These are phyloP conservation scores for Agrilus mali DNA, from an alignment of 2,888 invertebrate species.

Conservation along the genomic window DNA sequence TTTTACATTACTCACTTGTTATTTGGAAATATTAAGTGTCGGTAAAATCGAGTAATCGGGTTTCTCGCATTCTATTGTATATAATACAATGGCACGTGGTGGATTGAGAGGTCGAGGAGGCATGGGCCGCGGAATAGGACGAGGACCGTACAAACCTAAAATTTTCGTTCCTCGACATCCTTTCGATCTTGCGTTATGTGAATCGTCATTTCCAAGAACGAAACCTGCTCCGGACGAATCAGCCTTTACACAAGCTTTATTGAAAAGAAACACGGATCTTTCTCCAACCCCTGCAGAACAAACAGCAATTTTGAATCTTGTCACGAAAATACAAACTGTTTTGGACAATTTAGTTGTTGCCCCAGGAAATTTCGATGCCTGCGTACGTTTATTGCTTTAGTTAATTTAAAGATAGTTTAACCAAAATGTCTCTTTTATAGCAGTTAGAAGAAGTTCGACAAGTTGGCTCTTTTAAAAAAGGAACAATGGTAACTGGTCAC, in stretches of 20 bases:
- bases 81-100: constrained; percentile 55
- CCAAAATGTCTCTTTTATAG: constrained; percentile 32
- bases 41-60: too few relatives aligned
- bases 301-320: constrained; percentile 81
- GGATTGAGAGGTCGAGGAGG: constrained; percentile 48
- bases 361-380: constrained; percentile 88
- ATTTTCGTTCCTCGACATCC: constrained; percentile 64
- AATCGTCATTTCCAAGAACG: constrained; percentile 78
- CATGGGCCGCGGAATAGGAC: constrained; percentile 51
- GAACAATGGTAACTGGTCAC: constrained; percentile 91
- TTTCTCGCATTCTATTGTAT: background rate
- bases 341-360: constrained; percentile 90
- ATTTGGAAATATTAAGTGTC: too few relatives aligned
- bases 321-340: constrained; percentile 89
- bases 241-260: constrained; percentile 72
- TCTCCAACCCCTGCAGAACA: constrained; percentile 86
- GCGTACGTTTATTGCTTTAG: constrained; percentile 52
- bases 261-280: constrained; percentile 86
- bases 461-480: constrained; percentile 96
- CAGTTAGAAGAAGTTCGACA: constrained; percentile 90
- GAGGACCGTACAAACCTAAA: constrained; percentile 50
- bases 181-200: constrained; percentile 78
- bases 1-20: too few relatives aligned
- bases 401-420: background rate
- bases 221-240: constrained; percentile 74